Conservation (phyloP, 2,797 vertebrate species). For the Nothura maculosa region DNA sequence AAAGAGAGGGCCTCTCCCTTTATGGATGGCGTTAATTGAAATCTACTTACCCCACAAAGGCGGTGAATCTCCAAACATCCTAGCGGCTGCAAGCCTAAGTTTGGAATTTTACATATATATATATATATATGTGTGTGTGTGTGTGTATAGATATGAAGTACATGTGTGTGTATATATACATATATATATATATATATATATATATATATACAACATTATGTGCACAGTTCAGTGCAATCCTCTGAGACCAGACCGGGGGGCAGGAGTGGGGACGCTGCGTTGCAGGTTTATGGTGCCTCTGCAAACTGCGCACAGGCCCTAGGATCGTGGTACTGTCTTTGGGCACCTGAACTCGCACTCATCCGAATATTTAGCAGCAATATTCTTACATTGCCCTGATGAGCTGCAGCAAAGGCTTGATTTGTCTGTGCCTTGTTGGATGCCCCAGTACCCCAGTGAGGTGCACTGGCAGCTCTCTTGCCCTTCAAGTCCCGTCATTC, state of each 20-base stretch:
- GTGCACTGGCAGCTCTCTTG: too few relatives aligned
- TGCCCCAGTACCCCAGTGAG: background rate
- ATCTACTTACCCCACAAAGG: background rate
- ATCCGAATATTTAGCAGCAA: background rate
- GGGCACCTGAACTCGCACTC: rapidly evolving
- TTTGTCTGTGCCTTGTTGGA: background rate
- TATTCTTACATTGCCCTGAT: background rate
- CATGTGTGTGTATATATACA: too few relatives aligned
- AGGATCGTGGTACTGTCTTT: background rate
- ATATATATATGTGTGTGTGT: too few relatives aligned
- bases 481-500: background rate
- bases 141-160: too few relatives aligned
- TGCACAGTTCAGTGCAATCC: too few relatives aligned
- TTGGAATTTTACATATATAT: background rate
- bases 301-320: background rate
- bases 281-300: background rate
- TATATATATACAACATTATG: too few relatives aligned
- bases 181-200: too few relatives aligned
- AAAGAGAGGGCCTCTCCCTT: background rate
- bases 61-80: background rate
- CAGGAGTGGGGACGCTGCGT: background rate
- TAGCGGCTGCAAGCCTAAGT: background rate
- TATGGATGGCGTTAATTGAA: conserved; percentile 13
- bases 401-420: background rate
- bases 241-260: background rate